Conservation (phyloP, 2,113 vertebrate genomes). For the Petroica traversi region DNA sequence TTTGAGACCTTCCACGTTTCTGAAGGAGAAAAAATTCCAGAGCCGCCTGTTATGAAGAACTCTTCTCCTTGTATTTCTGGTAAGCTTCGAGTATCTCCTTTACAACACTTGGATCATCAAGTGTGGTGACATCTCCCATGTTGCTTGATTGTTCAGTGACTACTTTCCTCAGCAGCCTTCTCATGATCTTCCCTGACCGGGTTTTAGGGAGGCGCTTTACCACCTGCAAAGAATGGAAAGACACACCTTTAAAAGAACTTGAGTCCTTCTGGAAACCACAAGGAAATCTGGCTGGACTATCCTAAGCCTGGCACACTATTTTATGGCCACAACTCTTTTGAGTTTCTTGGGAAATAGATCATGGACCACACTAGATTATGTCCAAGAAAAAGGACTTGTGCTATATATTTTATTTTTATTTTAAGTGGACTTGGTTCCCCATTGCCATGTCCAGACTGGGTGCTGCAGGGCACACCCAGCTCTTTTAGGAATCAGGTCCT, state of each 20-base stretch:
- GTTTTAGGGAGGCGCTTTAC: constrained; percentile 93
- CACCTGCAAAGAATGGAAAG: constrained; percentile 69
- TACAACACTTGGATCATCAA: constrained; percentile 87
- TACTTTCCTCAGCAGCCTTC: constrained; percentile 86
- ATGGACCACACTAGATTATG: not conserved
- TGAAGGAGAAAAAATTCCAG: not conserved
- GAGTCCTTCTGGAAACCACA: not conserved
- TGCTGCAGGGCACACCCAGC: not conserved
- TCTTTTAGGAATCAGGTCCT: not conserved
- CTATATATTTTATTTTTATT: not conserved
- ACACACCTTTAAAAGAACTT: not conserved
- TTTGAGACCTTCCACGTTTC: not conserved
- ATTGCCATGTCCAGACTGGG: not conserved
- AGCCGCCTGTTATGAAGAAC: not conserved
- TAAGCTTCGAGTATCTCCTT: constrained; percentile 80
- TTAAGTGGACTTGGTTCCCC: not conserved
- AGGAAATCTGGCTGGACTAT: not conserved
- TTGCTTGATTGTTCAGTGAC: constrained; percentile 61
- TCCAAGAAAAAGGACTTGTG: not conserved
- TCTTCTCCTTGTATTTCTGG: constrained; percentile 65
- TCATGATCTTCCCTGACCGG: constrained; percentile 92
- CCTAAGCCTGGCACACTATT: not conserved
- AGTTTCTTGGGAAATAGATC: not conserved
- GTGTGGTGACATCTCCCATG: constrained; percentile 86
- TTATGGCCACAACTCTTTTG: not conserved